Base-by-base conservation (phyloP, 2,113 vertebrate genomes). In the Saimiri boliviensis region DNA sequence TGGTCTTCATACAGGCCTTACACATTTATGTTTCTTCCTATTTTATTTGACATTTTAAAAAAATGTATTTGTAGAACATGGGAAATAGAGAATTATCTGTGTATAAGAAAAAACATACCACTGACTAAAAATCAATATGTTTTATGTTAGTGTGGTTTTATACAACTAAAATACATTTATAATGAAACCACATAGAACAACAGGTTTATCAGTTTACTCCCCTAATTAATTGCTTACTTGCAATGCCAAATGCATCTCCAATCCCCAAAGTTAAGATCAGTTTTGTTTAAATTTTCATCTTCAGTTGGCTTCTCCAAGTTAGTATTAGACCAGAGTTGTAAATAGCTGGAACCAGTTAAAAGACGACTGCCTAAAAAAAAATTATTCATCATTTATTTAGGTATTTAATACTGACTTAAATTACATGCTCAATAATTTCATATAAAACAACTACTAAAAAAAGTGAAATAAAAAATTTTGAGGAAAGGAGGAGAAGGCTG, bases 161-260 rank as follows among this genome's bases (percentile, higher is more conserved):
- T 4, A 91, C 40, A 94, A 83, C 81, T 63, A 95, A 79, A 93
- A 83, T 52, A 25, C 42, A 94, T 45, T 85, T 89, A 30, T 52
- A 58, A 90, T n/a, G 79, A 88, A 77, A 66, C 11, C 56, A 42
- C 17, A 74, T 0, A 54, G 8, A 94, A 77, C 4, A 94, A 77
- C 2, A 94, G 37, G 23, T 82, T 66, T 89, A 81, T 32, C 60
- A 49, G 12, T 93, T 92, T 89, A 81, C 56, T 81, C 25, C 21
- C 58, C 74, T 96, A 92, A 92, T 0, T 0, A 6, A 6, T 45
- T 96, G 92, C 99, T 99, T 99, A 99, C 99, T 99, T 99, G 99
- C 99, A 99, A 71, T 99, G 98, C 99, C 99, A 99, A 98, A 99
- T 99, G 97, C 99, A 99, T 37, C 94, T 99, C 99, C 99, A 99